phyloP scores from a whole-genome alignment of 2,888 invertebrate genomes.

The Caenorhabditis sulstoni region DNA sequence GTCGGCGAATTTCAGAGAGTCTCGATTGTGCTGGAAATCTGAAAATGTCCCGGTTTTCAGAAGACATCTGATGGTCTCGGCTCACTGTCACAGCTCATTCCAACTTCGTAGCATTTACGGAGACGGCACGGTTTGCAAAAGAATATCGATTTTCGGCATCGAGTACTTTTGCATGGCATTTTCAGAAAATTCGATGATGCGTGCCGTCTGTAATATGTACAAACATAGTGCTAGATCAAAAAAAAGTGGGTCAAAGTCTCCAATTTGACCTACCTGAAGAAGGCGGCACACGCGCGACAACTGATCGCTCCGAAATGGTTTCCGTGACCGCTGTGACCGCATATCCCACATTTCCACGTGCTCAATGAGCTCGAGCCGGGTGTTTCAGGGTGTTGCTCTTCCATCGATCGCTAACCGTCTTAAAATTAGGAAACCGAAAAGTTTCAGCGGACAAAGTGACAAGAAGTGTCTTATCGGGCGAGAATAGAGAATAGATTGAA shows the following conservation, averaged over 20 bases:
- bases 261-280: slow-evolving; percentile 9
- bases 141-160: slow-evolving; percentile 9
- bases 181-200: slow-evolving; percentile 31
- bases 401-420: no score
- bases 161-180: slow-evolving; percentile 29
- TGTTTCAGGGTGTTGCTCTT: no score
- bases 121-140: slow-evolving; percentile 2
- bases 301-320: slow-evolving; percentile 36
- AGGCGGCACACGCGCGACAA: slow-evolving; percentile 31
- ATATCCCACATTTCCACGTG: slow-evolving; percentile 21
- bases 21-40: not conserved
- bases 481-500: no score
- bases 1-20: not conserved
- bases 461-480: no score
- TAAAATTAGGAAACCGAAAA: no score
- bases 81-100: slow-evolving; percentile 32
- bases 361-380: no score
- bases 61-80: no score
- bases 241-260: no score
- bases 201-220: slow-evolving; percentile 12
- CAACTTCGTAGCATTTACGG: slow-evolving; percentile 28
- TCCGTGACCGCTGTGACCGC: slow-evolving; percentile 18
- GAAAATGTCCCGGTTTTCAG: no score
- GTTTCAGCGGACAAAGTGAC: no score
- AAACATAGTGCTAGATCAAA: not conserved